A percentile compares a stretch with the other conserved stretches of the same genome.
Evolutionary conservation across 2,888 invertebrate genomes (phyloP).

Genomic region (Bibio marci): DNA sequence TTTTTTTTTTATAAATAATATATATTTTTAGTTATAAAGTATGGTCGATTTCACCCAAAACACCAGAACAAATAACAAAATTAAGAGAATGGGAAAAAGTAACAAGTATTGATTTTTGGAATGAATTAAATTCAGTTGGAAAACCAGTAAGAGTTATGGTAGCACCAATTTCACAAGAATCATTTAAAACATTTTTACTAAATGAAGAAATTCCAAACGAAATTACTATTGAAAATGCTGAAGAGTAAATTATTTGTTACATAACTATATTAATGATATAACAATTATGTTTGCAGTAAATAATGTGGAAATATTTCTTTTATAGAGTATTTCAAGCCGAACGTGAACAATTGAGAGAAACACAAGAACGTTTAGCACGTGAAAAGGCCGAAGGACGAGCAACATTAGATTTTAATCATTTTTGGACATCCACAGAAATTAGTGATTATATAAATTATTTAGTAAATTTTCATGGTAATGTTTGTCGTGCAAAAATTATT

Average conservation of each 20-base stretch:
- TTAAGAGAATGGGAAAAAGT: conserved; percentile 2
- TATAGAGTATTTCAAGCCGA: not conserved
- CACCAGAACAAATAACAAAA: not conserved
- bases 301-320: not conserved
- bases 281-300: too few species aligned
- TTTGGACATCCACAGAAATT: conserved; percentile 26
- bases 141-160: conserved; percentile 4
- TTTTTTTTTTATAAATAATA: too few species aligned
- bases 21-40: conserved; percentile 6
- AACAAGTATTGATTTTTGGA: conserved; percentile 5
- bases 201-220: not conserved
- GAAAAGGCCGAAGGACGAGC: not conserved
- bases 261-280: too few species aligned
- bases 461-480: conserved; percentile 28
- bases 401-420: conserved; percentile 3
- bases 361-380: not conserved
- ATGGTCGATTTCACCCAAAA: conserved; percentile 4
- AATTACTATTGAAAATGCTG: conserved; percentile 3
- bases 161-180: not conserved
- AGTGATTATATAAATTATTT: conserved; percentile 31
- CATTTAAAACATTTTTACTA: not conserved
- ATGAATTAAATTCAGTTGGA: not conserved
- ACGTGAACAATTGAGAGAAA: not conserved
- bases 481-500: conserved; percentile 33
- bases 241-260: not conserved